Base-by-base conservation (phyloP, 2,113 vertebrate genomes). In the Lichenostomus cassidix region DNA sequence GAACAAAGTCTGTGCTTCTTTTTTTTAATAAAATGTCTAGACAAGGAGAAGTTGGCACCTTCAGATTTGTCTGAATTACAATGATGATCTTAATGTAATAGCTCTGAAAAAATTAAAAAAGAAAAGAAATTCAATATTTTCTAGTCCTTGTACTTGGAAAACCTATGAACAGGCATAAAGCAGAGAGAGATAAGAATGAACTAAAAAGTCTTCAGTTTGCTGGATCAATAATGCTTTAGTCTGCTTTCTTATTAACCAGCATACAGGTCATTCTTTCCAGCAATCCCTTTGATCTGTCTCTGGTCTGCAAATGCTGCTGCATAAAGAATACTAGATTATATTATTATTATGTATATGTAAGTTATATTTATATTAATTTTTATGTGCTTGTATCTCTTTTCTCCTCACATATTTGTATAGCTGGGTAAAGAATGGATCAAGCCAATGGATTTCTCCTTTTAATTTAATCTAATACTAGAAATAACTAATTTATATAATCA, bases 151-250 rank as follows among this genome's bases (percentile, higher is more conserved):
- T n/a, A 60, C 52, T 23, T 55, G 12, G 39, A 80, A 94, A 87
- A 65, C 13, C 59, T 50, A 35, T 39, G 27, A 94, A 74, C 8
- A 83, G 73, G 22, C 15, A 67, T 56, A 83, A 86, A 86, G n/a
- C 33, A 44, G 39, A 75, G 15, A 81, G 42, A 82, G 49, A 68
- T 39, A 87, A 76, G 58, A 90, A 76, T 29, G 27, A 94, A 85
- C 44, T 64, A 79, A 87, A 81, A 84, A 69, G 46, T 44, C 37
- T 89, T 78, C 42, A 11, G 81, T 84, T 81, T 78, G 87, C 37
- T 56, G 37, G 29, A 91, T 91, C 90, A 79, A 92, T 92, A 94
- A 87, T 49, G 37, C 24, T 91, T 91, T 63, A 75, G 39, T 56
- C 25, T 53, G 25, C 49, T 91, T 77, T 82, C 77, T 81, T 93